Evolutionary conservation across 2,888 invertebrate species (phyloP).

Genomic region (Resseliella maxima): DNA sequence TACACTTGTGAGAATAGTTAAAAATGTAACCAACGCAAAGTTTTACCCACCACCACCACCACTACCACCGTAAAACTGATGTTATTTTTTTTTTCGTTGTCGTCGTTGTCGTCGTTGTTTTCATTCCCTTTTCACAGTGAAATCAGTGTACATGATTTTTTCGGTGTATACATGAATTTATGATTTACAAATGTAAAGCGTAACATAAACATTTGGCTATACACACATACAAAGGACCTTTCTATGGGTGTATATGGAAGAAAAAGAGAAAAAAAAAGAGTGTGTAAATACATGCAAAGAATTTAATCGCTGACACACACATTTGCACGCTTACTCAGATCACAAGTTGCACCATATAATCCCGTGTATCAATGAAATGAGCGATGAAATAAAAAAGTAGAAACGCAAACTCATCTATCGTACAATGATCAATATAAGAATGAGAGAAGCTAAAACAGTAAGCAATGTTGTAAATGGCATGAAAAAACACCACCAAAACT

Average conservation of each 20-base stretch:
- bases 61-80: constrained; percentile 21
- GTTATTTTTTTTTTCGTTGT: background rate
- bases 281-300: background rate
- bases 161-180: background rate
- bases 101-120: background rate
- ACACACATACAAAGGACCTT: background rate
- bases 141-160: background rate
- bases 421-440: background rate
- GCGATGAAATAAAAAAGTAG: background rate
- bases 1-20: background rate
- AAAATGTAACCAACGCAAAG: constrained; percentile 24
- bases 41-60: too few species aligned
- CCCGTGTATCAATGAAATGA: background rate
- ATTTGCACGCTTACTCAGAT: background rate
- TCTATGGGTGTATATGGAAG: too few species aligned
- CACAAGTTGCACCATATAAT: constrained; percentile 34
- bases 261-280: background rate
- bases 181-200: constrained; percentile 51
- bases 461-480: background rate
- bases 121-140: background rate
- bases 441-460: constrained; percentile 1
- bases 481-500: constrained; percentile 11
- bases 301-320: background rate
- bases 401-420: constrained; percentile 45
- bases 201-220: constrained; percentile 7